Percentiles rank a stretch among this genome's conserved stretches.
Evolutionary conservation across 53 echinoderm and acorn worm genomes (phyloP).

Genomic region (Paelopatides confundens): DNA sequence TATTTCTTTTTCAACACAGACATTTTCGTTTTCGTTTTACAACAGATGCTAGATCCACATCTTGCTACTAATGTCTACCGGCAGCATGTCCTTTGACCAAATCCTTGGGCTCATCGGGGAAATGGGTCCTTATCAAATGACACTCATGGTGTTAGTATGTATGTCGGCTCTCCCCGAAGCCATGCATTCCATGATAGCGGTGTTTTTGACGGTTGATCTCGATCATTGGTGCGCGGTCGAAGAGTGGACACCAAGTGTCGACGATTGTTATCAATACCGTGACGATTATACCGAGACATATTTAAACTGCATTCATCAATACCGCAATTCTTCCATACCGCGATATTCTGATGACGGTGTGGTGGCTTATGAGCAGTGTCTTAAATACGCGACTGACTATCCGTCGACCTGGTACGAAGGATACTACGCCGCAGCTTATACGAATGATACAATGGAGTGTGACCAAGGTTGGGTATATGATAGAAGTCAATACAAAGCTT

Average conservation of each 20-base stretch:
- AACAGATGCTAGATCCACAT: too few species aligned
- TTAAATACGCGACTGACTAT: conserved; percentile 29
- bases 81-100: conserved; percentile 7
- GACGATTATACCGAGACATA: conserved; percentile 16
- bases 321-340: conserved; percentile 41
- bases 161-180: conserved; percentile 6
- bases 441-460: not conserved
- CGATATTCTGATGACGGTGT: conserved; percentile 2
- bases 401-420: conserved; percentile 9
- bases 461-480: conserved; percentile 47
- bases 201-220: conserved; percentile 19
- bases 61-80: not conserved
- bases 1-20: too few species aligned
- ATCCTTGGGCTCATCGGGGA: conserved; percentile 36
- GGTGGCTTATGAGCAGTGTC: not conserved
- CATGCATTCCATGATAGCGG: conserved; percentile 17
- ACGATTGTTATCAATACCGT: conserved; percentile 3
- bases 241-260: conserved; percentile 15
- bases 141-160: conserved; percentile 1
- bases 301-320: not conserved
- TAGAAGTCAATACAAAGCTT: conserved; percentile 24
- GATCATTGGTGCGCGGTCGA: conserved; percentile 48
- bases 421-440: not conserved
- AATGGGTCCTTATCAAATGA: conserved; percentile 4
- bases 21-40: too few species aligned